Percentiles rank a stretch among this genome's conserved stretches.
Conservation (phyloP, 2,797 vertebrate genomes). For the Gallirallus australis region DNA sequence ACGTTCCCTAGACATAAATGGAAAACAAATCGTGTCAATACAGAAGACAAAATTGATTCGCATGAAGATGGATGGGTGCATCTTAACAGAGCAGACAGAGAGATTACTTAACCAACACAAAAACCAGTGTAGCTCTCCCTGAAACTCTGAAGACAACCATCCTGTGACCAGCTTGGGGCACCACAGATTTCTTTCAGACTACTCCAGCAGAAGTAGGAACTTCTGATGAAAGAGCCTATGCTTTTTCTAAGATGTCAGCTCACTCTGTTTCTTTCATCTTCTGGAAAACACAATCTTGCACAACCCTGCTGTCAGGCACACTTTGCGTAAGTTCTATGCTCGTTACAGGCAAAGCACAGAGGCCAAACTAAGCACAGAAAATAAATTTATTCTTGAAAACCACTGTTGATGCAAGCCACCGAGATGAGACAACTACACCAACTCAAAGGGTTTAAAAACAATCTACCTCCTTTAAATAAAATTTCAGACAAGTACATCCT, state of each 20-base stretch:
- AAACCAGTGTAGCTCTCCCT: neutral
- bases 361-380: neutral
- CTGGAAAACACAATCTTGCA: neutral
- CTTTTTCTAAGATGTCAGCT: neutral
- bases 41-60: conserved; percentile 10
- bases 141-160: neutral
- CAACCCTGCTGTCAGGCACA: neutral
- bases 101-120: neutral
- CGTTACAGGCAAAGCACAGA: neutral
- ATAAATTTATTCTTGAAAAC: neutral
- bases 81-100: neutral
- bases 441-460: neutral
- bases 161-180: neutral
- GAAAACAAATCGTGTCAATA: conserved; percentile 71
- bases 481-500: neutral
- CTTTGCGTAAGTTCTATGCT: neutral
- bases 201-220: neutral
- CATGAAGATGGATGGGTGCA: neutral
- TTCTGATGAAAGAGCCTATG: neutral
- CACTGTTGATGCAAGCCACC: neutral
- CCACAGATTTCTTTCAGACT: neutral
- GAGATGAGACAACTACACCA: neutral
- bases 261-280: neutral
- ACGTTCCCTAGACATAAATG: conserved; percentile 87
- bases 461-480: neutral